Base-by-base conservation (phyloP, 2,888 invertebrate genomes). In the Agrilus mali region DNA sequence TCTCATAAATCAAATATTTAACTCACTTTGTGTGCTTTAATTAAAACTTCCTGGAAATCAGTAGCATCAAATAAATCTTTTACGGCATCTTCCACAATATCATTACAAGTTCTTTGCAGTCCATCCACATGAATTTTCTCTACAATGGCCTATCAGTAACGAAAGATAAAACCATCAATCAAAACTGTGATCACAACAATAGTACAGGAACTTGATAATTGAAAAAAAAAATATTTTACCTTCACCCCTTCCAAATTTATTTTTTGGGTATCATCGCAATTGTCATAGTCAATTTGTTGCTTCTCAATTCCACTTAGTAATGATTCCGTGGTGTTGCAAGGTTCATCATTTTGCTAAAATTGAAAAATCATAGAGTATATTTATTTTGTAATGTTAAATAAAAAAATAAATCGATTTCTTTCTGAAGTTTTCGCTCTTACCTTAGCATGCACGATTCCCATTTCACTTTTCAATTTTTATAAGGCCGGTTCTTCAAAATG, bases 71-170 rank as follows among this genome's bases (percentile, higher is more conserved):
- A 92, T 14, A 97, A 70, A 7, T 86, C 86, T 43, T 79, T 72
- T 0, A 95, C 80, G 22, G 86, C 83, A 54, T 80, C 76, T 52
- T 77, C 72, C 32, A 96, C 72, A 52, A 94, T 79, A 59, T 95
- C 94, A 63, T 93, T 86, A 64, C 89, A 88, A 1, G 95, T 96
- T 46, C 93, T 72, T 33, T 69, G 71, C 13, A 96, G 65, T 0
- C 95, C 95, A 59, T 88, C 86, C 39, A 96, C 76, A 54, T 87
- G 80, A 22, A 96, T 78, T 52, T 80, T 76, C 60, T 93, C 88
- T 2, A 96, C 92, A 41, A 86, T 75, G 0, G 86, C 89, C 82
- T 82, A 60, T 33, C 14, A 33, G 6, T 7, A 33, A 2, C 63
- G 65, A 46, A 47, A 44, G n/a, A n/a, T 36, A 14, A 40, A 27